phyloP scores from a whole-genome alignment of 2,888 invertebrate genomes.

The Strigamia maritima region DNA sequence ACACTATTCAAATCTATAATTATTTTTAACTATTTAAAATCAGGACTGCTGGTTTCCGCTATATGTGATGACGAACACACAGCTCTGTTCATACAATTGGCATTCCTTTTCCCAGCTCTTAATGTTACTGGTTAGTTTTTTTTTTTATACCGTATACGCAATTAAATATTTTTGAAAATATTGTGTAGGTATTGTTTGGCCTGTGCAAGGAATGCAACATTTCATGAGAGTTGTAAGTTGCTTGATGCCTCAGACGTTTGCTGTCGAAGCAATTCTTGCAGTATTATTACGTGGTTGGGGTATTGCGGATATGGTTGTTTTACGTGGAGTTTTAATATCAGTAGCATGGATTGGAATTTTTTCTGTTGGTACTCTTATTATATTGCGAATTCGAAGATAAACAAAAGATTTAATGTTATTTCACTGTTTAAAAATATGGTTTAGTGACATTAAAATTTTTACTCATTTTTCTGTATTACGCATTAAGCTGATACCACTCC shows the following conservation, averaged over 20 bases:
- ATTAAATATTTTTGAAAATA: too few species aligned
- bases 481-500: too few species aligned
- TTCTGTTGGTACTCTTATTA: conserved; percentile 43
- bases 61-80: conserved; percentile 87
- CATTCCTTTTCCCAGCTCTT: conserved; percentile 90
- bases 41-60: conserved; percentile 85
- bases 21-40: neutral
- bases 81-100: conserved; percentile 87
- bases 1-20: neutral
- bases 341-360: conserved; percentile 50
- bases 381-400: neutral
- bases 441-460: too few species aligned
- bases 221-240: conserved; percentile 63
- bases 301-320: conserved; percentile 66
- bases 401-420: too few species aligned
- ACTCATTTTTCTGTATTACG: too few species aligned
- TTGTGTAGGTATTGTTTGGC: conserved; percentile 91
- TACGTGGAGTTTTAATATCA: conserved; percentile 62
- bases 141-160: too few species aligned
- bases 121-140: conserved; percentile 73
- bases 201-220: conserved; percentile 90
- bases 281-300: conserved; percentile 72
- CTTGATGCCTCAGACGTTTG: conserved; percentile 73
- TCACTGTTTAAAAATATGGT: too few species aligned
- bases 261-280: conserved; percentile 70